A percentile compares a stretch with the other conserved stretches of the same genome.
phyloP scores from a whole-genome alignment of 2,113 vertebrate genomes.

The Pseudorectes ferrugineus region DNA sequence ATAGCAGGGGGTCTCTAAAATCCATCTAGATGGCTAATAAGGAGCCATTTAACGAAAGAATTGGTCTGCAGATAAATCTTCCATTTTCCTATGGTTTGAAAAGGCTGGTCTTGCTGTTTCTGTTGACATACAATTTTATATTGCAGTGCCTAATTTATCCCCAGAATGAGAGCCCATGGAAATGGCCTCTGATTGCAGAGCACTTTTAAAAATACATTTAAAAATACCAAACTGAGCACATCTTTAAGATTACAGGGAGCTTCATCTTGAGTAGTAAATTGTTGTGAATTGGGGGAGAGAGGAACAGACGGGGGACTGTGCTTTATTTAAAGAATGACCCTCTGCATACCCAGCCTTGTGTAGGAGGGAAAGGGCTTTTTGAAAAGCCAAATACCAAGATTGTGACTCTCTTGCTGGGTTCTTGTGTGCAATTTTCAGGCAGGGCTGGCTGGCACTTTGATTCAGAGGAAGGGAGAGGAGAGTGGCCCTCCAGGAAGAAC shows the following conservation, averaged over 20 bases:
- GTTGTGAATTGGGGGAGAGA: constrained; percentile 60
- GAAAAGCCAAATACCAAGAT: constrained; percentile 55
- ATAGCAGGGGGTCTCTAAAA: constrained; percentile 32
- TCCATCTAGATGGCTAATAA: constrained; percentile 38
- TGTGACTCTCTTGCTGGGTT: constrained; percentile 50
- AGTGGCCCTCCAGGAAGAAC: constrained; percentile 58
- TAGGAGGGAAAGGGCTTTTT: constrained; percentile 60
- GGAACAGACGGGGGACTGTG: constrained; percentile 27
- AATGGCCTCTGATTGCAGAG: constrained; percentile 71
- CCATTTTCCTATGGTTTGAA: constrained; percentile 50
- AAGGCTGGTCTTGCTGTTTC: constrained; percentile 59
- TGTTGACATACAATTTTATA: constrained; percentile 64
- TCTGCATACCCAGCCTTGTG: constrained; percentile 46
- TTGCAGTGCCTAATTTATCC: constrained; percentile 63
- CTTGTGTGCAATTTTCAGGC: constrained; percentile 60
- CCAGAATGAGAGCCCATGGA: constrained; percentile 54
- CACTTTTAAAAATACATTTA: constrained; percentile 68
- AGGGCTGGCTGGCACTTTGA: constrained; percentile 26
- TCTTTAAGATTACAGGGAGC: constrained; percentile 69
- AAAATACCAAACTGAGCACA: constrained; percentile 64
- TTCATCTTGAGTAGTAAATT: constrained; percentile 71
- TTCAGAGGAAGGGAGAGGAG: constrained; percentile 48
- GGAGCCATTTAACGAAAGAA: constrained; percentile 49
- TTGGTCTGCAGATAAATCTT: constrained; percentile 47
- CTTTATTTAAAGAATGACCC: constrained; percentile 53